Conservation (phyloP, 2,888 invertebrate genomes). For the Gandaritis pyraliata region DNA sequence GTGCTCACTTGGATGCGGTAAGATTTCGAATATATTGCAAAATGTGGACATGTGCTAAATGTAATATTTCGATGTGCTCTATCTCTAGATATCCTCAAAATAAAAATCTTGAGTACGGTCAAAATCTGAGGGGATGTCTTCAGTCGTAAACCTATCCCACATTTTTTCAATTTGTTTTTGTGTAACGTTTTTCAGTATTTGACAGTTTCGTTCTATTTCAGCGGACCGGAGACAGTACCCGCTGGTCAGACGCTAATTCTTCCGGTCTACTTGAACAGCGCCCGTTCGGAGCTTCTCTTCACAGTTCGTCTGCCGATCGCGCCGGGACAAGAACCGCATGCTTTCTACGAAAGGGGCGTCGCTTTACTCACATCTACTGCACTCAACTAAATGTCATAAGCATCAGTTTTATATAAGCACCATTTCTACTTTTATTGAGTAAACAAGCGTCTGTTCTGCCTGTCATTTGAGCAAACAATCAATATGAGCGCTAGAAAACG, state of each 20-base stretch:
- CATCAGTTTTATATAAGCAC: neutral
- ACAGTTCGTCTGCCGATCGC: constrained; percentile 97
- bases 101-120: no score
- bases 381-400: constrained; percentile 82
- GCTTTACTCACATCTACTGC: constrained; percentile 97
- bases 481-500: no score
- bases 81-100: no score
- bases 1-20: constrained; percentile 95
- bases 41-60: no score
- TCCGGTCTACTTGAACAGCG: constrained; percentile 98
- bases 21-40: constrained; percentile 45
- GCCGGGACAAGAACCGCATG: constrained; percentile 95
- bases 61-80: no score
- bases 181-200: neutral
- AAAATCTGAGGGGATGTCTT: no score
- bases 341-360: constrained; percentile 99
- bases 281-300: constrained; percentile 96
- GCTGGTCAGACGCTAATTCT: constrained; percentile 89
- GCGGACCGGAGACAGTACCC: constrained; percentile 65
- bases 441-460: no score
- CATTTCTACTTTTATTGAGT: no score
- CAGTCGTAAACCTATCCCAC: no score
- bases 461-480: no score
- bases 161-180: no score
- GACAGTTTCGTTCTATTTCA: constrained; percentile 44